Percentiles rank a stretch among this genome's conserved stretches.
Conservation (phyloP, 2,888 invertebrate species). For the Protophormia terraenovae region DNA sequence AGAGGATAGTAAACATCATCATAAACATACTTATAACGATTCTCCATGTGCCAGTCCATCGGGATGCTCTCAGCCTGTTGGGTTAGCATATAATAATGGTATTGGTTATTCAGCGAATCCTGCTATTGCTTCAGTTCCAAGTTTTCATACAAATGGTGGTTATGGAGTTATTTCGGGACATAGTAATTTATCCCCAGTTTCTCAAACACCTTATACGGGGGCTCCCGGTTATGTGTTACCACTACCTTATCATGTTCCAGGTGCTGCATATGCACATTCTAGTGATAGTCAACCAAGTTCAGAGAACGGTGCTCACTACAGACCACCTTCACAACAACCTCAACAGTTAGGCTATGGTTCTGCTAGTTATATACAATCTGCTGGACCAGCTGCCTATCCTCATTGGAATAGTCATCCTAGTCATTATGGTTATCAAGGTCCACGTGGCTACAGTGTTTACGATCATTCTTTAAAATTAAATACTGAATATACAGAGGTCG, state of each 20-base stretch:
- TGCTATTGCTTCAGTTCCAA: too few relatives aligned
- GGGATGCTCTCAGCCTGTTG: background rate
- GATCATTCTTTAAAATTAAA: constrained; percentile 43
- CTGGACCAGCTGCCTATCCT: background rate
- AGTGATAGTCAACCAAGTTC: background rate
- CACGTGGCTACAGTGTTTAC: constrained; percentile 21
- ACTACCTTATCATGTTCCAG: background rate
- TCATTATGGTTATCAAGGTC: constrained; percentile 13
- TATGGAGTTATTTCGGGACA: background rate
- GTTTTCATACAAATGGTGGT: background rate
- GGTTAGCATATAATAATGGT: background rate
- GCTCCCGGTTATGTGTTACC: background rate
- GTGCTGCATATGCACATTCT: background rate
- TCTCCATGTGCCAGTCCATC: background rate
- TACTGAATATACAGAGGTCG: constrained; percentile 44
- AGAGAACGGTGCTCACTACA: background rate
- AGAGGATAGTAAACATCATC: constrained; percentile 42
- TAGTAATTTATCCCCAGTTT: too few relatives aligned
- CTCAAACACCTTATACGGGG: background rate
- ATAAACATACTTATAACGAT: constrained; percentile 6
- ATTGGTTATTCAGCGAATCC: background rate
- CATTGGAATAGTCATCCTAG: background rate
- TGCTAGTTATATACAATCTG: background rate
- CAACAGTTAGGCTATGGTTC: background rate
- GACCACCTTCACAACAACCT: background rate